phyloP scores from a whole-genome alignment of 2,797 vertebrate genomes.

The Pseudomugil gertrudae region DNA sequence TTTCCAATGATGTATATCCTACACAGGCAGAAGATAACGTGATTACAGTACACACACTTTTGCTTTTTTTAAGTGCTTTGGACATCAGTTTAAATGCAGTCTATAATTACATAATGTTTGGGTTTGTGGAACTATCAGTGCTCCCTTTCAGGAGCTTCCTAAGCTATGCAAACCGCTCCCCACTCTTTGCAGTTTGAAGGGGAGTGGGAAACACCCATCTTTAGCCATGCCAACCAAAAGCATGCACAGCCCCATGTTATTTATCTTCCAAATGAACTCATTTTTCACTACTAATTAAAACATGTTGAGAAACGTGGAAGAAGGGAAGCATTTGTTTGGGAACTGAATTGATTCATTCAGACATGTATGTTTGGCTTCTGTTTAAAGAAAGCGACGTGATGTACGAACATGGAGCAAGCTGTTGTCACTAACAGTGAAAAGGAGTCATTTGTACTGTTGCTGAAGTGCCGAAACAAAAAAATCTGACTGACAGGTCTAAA shows the following conservation, averaged over 20 bases:
- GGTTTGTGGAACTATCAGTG: constrained; percentile 11
- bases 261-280: constrained; percentile 84
- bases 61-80: not conserved
- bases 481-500: constrained; percentile 69
- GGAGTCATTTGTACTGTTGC: constrained; percentile 66
- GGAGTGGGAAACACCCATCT: constrained; percentile 43
- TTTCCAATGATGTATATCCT: no score
- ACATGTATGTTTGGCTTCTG: constrained; percentile 75
- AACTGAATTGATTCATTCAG: constrained; percentile 76
- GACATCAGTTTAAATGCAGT: not conserved
- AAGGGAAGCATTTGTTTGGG: constrained; percentile 77
- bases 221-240: constrained; percentile 75
- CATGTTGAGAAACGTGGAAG: constrained; percentile 73
- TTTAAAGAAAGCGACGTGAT: constrained; percentile 71
- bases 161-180: constrained; percentile 44
- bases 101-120: constrained; percentile 15
- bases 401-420: constrained; percentile 67
- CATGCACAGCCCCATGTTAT: constrained; percentile 73
- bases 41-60: not conserved
- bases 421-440: constrained; percentile 70
- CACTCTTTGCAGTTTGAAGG: constrained; percentile 26
- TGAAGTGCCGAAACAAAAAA: constrained; percentile 48
- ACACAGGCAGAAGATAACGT: not conserved
- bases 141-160: constrained; percentile 19
- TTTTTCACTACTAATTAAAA: constrained; percentile 86